Evolutionary conservation across 2,113 vertebrate species (phyloP), one percentile per base, ranked within the genome.

Genomic region (Azemiops feae): DNA sequence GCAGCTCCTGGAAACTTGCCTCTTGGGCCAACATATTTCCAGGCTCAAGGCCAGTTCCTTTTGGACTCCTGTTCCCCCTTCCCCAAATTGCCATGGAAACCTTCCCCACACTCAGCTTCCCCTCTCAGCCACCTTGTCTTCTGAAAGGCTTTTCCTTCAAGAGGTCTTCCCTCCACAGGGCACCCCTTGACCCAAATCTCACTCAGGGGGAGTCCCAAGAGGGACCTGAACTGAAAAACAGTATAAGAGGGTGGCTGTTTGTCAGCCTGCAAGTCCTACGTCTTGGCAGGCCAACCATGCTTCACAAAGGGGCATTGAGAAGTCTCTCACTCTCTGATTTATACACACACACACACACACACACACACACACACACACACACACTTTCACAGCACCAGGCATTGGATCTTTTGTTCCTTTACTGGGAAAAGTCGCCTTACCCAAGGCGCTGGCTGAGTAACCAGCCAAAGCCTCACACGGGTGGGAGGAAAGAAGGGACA

Each of bases 381-480:
- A 3, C 5, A 39, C 20, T 57, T 85, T 60, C 88, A 86, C 23
- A 91, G 47, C 25, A 64, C 69, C 47, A 55, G 23, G 92, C 88
- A 86, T 90, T 23, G 8, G 92, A 20, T 90, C 92, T 90, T 93
- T 93, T 93, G 89, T 93, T 93, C 81, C 22, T 90, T 90, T 58
- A 93, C 88, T 93, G 92, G 89, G 92, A 93, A 93, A 93, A 87
- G 92, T 90, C n/a, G 55, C 81, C 92, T 93, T 81, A 90, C 89
- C 92, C 92, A 64, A 85, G 60, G 89, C 39, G 25, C 57, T 93
- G 81, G 92, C 92, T 90, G 74, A 9, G 45, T 43, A 85, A 87
- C 92, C 14, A 60, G 81, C 89, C 89, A 93, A 90, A 87, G 12
- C 89, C 92, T 90, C 92, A 93, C 92, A 93, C 47, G 47, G 55